Base-by-base conservation (phyloP, 2,888 invertebrate species). In the Scaptomyza tumidula region DNA sequence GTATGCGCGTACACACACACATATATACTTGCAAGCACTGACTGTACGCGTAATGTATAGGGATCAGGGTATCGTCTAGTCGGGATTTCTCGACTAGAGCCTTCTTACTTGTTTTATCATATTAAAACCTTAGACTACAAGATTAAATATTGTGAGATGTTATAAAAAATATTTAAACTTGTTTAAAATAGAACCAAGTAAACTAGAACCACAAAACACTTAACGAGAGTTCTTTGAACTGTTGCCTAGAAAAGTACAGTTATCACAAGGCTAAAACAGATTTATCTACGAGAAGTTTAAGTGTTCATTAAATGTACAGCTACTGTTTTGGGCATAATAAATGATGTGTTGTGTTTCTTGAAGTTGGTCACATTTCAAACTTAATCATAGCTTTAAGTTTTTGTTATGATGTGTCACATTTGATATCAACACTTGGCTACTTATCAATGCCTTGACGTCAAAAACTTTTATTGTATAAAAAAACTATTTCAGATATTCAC, bases 381-480 rank as follows among this genome's bases (percentile, higher is more conserved):
- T 56, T 45, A 59, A 29, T 57, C 53, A 57, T 50, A 44, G 24
- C 27, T 10, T 31, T 1, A 9, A 16, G 13, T 63, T 14, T 10
- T 11, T 29, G n/a, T 11, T n/a, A 13, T 14, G 7, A 3, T 29
- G 16, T 73, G 53, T 45, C 48, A 35, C 61, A 55, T 48, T 37
- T 35, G 53, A 57, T 82, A 80, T 78, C 83, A 71, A 65, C 65
- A 54, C 80, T 78, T 80, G 80, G 39, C 80, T 85, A 78, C 78
- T 9, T 10, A 14, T 82, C 80, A 80, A 58, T 37, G 44, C 13
- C 43, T 55, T 55, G 71, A 84, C 82, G 81, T 82, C 86, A 80
- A 61, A 55, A 24, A 24, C 24, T 24, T 24, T 24, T 24, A 24
- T 53, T 44, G 3, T 14, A 14, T 54, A 10, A 56, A 33, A 56